These are phyloP conservation scores for Euzophera pinguis DNA, from an alignment of 2,888 invertebrate genomes.

Conservation along the genomic window DNA sequence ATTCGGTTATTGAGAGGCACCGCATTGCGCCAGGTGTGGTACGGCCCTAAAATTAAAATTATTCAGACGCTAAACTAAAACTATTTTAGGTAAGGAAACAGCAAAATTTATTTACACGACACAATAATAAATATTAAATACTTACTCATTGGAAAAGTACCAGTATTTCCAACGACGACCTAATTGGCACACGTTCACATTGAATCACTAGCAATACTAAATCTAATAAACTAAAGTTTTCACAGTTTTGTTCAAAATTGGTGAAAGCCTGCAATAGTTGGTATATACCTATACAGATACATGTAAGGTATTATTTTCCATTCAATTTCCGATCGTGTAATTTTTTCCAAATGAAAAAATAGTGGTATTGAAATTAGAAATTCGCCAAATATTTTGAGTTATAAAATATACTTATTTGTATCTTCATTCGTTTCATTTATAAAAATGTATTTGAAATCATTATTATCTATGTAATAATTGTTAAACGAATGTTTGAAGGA, in stretches of 20 bases:
- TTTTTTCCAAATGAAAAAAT: no score
- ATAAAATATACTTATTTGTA: no score
- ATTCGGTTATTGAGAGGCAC: no score
- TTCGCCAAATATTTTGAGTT: no score
- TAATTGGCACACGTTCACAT: slow-evolving; percentile 80
- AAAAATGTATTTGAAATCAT: no score
- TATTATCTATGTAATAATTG: no score
- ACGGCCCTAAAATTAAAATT: background rate
- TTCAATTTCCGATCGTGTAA: no score
- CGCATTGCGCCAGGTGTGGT: background rate
- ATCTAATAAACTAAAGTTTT: slow-evolving; percentile 53
- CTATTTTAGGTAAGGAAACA: slow-evolving; percentile 34
- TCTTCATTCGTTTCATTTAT: no score
- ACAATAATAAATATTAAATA: slow-evolving; percentile 66
- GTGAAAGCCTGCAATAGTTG: slow-evolving; percentile 13
- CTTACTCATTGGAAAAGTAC: slow-evolving; percentile 42
- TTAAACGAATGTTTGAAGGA: no score
- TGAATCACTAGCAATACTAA: slow-evolving; percentile 76
- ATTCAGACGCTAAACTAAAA: slow-evolving; percentile 25
- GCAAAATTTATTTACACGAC: slow-evolving; percentile 53
- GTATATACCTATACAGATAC: no score
- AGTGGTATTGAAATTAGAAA: no score
- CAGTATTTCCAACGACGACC: slow-evolving; percentile 46
- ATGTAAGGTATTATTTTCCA: no score
- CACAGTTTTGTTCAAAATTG: slow-evolving; percentile 45